Base-by-base conservation (phyloP, 1,140 invertebrate species). In the Vanessa atalanta region DNA sequence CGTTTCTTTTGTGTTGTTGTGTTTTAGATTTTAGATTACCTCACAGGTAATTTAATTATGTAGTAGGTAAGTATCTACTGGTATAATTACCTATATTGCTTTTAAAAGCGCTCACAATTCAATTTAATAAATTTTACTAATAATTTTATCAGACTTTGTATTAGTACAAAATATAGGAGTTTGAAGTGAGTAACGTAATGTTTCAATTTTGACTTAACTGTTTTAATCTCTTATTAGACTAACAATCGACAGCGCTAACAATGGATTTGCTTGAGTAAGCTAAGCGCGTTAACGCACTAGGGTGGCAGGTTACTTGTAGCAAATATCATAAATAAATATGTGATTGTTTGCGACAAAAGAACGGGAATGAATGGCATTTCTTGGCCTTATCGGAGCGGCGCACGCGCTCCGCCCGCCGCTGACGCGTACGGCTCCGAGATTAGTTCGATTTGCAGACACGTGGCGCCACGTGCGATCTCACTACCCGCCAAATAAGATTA, bases 301-400 rank as follows among this genome's bases (percentile, higher is more conserved):
- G 88, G 87, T 87, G 88, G 88, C 84, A 88, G 89, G 86, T 88
- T 87, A 82, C 79, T 86, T 83, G 81, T 85, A 84, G 84, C 84
- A 89, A 91, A 91, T 93, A 91, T 91, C 85, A 93, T 92, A 91
- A 92, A 92, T 93, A 93, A 88, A 90, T 92, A 92, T 86, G 86
- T 85, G 85, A 93, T 91, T 92, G 89, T 91, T 90, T 79, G 79
- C 80, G 78, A 93, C 90, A 93, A 93, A 90, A 90, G 90, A 88
- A 87, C 83, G 81, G 81, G 87, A 88, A 93, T 93, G 89, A 93
- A 93, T 93, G 86, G 90, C 83, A 83, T 88, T 92, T 83, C 90
- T 91, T 91, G 88, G 88, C 84, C 88, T 92, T 92, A 92, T 92
- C 90, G 82, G 77, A 57, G 64, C 77, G 73, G 86, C 89, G 89